Conservation (phyloP, 2,113 vertebrate species). For the Mastomys natalensis region DNA sequence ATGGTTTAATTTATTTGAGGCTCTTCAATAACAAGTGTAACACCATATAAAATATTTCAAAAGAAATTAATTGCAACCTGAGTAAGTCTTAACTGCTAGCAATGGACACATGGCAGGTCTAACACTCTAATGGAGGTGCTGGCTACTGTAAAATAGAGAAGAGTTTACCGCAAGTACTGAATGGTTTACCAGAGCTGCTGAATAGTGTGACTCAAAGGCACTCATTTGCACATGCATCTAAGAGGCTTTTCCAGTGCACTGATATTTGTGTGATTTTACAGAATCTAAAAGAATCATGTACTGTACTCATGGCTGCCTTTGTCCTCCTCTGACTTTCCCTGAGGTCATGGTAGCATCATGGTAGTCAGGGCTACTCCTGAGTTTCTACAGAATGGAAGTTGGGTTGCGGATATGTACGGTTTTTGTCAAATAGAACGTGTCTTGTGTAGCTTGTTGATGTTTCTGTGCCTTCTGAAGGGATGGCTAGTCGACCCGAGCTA, state of each 20-base stretch:
- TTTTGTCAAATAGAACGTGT: neutral
- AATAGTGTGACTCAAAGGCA: neutral
- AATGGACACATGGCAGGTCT: neutral
- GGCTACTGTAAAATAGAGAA: neutral
- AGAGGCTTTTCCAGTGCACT: neutral
- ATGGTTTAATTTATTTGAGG: conserved; percentile 44
- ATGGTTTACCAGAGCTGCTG: neutral
- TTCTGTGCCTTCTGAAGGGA: neutral
- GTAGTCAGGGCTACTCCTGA: neutral
- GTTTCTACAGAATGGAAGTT: neutral
- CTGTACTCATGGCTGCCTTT: neutral
- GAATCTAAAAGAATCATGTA: neutral
- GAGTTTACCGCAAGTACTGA: neutral
- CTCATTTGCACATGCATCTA: neutral
- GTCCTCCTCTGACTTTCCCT: neutral
- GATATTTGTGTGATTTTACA: neutral
- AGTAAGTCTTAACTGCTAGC: neutral
- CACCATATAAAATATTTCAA: conserved; percentile 6
- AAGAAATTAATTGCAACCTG: neutral
- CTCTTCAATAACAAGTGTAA: neutral
- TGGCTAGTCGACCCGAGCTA: neutral
- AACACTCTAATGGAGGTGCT: neutral
- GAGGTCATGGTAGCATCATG: neutral
- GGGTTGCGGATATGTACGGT: neutral
- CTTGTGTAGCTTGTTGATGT: neutral